phyloP scores from a whole-genome alignment of 2,888 invertebrate genomes.

The Caenorhabditis doughertyi region DNA sequence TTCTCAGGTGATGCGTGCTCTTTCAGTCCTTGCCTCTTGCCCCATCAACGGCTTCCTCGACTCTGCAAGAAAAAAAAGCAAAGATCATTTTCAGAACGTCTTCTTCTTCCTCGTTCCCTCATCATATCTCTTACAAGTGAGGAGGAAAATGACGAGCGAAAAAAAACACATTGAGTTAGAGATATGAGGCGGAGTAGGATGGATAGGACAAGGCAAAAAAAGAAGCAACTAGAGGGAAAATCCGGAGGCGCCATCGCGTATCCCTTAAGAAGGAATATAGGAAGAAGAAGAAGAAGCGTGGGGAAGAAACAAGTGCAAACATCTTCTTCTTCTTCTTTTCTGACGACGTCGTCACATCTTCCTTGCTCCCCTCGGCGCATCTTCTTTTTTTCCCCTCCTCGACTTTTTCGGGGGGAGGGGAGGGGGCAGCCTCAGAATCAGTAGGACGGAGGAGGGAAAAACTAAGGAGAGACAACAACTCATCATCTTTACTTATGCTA shows the following conservation, averaged over 20 bases:
- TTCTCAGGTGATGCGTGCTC: no score
- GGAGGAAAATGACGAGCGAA: not conserved
- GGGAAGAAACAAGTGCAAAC: slow-evolving; percentile 16
- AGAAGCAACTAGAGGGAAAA: not conserved
- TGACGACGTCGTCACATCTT: slow-evolving; percentile 26
- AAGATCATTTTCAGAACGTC: not conserved
- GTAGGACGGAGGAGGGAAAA: not conserved
- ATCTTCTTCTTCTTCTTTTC: slow-evolving; percentile 15
- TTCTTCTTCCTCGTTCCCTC: not conserved
- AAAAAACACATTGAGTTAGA: slow-evolving; percentile 13
- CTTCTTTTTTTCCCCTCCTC: slow-evolving; percentile 7
- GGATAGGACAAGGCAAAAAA: not conserved
- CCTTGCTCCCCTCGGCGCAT: slow-evolving; percentile 16
- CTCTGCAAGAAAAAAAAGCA: not conserved
- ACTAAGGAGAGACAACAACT: slow-evolving; percentile 21
- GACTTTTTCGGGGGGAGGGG: slow-evolving; percentile 16
- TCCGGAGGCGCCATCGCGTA: no score
- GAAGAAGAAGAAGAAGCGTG: slow-evolving; percentile 11
- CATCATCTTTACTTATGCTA: slow-evolving; percentile 45
- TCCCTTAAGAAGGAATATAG: slow-evolving; percentile 15
- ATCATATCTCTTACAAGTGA: not conserved
- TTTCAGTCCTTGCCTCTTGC: no score
- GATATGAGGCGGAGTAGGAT: not conserved
- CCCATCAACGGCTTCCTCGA: not conserved
- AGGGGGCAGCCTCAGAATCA: slow-evolving; percentile 1